Evolutionary conservation across 2,888 invertebrate genomes (phyloP), one percentile per base, ranked within the genome.

Genomic region (Mechanitis mazaeus): DNA sequence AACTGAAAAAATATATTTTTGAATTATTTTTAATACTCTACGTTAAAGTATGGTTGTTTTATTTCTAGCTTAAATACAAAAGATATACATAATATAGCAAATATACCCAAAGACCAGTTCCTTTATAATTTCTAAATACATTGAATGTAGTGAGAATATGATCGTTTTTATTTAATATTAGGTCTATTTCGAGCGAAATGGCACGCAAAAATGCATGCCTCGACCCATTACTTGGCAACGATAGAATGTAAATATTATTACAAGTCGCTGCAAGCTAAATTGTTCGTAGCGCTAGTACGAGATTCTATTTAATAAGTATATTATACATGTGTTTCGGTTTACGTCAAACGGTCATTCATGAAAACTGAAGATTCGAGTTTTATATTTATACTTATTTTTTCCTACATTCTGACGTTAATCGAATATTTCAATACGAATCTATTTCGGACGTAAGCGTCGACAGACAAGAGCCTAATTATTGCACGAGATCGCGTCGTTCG

Each of bases 311-410:
- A 61, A 61, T 64, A 71, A 69, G 60, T 56, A 59, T 59, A 57
- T 56, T 65, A 64, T 69, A 20, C 20, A 56, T 62, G 63, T 60
- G 46, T 60, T 42, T 57, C 63, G 65, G 63, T 72, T 82, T 82
- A 86, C 87, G 86, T 87, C 83, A 83, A 60, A 77, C 73, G 61
- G 76, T 77, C 89, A 89, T 88, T 88, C 87, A 88, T 83, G 79
- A 85, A 79, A 72, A 72, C 77, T 70, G 67, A 79, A 79, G 76
- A 75, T 61, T 54, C 72, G 20, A 76, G 72, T 65, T 77, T 72
- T 72, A 76, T 73, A 75, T 78, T 73, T 68, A 50, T 50, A 50
- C 50, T 28, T 67, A 72, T 67, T 65, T 56, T 70, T 59, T 64
- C 66, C 11, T 9, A 42, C 61, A 62, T 67, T 66, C 50, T 64